phyloP scores from a whole-genome alignment of 1,140 invertebrate genomes.

The Asobara japonica region DNA sequence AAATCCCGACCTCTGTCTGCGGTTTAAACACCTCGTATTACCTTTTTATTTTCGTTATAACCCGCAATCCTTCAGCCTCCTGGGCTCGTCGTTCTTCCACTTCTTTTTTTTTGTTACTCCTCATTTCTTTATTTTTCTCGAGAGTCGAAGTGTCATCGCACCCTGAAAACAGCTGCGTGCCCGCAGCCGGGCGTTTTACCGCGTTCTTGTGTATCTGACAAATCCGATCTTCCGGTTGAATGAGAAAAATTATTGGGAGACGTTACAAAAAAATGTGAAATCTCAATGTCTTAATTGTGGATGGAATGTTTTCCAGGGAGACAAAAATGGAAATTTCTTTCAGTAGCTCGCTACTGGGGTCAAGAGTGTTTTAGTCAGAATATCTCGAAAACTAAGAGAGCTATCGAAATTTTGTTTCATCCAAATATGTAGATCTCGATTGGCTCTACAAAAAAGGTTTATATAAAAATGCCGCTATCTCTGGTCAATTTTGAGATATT shows the following conservation, averaged over 20 bases:
- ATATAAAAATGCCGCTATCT: too few species aligned
- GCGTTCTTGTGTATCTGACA: slow-evolving; percentile 1
- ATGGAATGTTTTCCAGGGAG: too few species aligned
- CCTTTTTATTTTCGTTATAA: neutral
- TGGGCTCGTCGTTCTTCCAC: neutral
- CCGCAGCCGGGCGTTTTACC: neutral
- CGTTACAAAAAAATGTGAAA: too few species aligned
- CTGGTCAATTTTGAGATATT: too few species aligned
- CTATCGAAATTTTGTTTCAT: too few species aligned
- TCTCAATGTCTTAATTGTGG: too few species aligned
- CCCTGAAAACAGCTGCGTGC: slow-evolving; percentile 4
- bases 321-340: too few species aligned
- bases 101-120: neutral
- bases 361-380: too few species aligned
- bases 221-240: slow-evolving; percentile 12
- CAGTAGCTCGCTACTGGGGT: too few species aligned
- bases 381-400: too few species aligned
- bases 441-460: too few species aligned
- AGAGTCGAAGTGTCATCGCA: slow-evolving; percentile 4
- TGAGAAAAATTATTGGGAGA: neutral
- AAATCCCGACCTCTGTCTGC: slow-evolving; percentile 1
- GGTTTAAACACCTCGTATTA: neutral
- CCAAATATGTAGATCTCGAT: too few species aligned
- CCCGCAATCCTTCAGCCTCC: neutral
- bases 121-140: neutral